Percentiles rank a stretch among this genome's conserved stretches.
Conservation (phyloP, 2,797 vertebrate genomes). For the Scolopax rusticola region DNA sequence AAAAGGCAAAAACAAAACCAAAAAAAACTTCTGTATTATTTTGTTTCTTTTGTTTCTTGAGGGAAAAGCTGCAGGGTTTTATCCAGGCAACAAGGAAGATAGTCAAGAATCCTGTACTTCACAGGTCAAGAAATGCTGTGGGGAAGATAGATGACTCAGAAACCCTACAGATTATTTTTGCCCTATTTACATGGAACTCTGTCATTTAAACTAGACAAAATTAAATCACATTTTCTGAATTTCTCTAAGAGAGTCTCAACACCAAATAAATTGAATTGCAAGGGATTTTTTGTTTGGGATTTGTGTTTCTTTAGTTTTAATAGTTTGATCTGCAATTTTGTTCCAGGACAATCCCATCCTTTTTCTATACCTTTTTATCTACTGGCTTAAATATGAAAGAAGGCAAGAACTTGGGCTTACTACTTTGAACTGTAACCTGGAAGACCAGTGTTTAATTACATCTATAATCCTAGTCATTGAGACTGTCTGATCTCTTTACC, state of each 20-base stretch:
- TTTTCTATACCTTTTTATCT: background rate
- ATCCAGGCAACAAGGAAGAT: background rate
- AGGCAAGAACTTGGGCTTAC: background rate
- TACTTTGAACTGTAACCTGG: background rate
- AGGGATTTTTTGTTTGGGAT: background rate
- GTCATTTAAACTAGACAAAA: background rate
- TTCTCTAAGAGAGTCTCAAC: background rate
- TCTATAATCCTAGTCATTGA: background rate
- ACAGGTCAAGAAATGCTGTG: background rate
- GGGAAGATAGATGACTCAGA: background rate
- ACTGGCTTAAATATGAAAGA: background rate
- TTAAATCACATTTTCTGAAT: background rate
- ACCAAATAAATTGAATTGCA: background rate
- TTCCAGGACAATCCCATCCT: background rate
- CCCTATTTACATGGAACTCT: background rate
- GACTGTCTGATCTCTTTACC: background rate
- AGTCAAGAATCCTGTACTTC: background rate
- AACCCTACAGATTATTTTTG: background rate
- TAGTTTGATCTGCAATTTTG: background rate
- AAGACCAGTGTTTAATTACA: background rate
- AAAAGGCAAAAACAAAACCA: background rate
- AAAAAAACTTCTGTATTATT: background rate
- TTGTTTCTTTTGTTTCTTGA: background rate
- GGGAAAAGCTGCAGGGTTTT: background rate
- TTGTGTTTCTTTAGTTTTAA: background rate